A percentile compares a stretch with the other conserved stretches of the same genome.
Evolutionary conservation across 2,113 vertebrate genomes (phyloP).

Genomic region (Aegithalos caudatus): DNA sequence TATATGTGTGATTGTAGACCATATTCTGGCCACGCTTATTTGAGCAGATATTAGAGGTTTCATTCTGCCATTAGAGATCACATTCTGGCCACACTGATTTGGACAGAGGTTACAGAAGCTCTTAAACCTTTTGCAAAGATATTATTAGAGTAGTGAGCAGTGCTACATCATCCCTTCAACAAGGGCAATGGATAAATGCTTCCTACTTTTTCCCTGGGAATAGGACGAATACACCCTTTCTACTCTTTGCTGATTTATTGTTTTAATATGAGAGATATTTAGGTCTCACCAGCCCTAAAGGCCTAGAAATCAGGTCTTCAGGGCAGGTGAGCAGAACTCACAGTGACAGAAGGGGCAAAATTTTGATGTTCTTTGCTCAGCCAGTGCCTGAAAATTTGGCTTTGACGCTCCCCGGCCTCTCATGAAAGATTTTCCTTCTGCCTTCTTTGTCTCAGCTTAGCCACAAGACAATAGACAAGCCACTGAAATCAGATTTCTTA

Average conservation of each 20-base stretch:
- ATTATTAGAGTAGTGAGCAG: not conserved
- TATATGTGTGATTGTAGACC: not conserved
- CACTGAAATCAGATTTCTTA: not conserved
- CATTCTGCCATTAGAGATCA: not conserved
- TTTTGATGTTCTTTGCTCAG: not conserved
- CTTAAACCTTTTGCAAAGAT: not conserved
- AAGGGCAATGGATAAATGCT: not conserved
- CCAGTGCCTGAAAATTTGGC: not conserved
- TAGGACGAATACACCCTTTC: not conserved
- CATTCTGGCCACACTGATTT: not conserved
- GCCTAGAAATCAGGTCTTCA: not conserved
- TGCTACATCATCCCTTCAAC: not conserved
- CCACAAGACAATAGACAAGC: not conserved
- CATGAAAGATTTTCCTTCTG: not conserved
- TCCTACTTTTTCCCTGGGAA: not conserved
- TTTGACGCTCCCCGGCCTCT: not conserved
- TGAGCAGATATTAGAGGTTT: not conserved
- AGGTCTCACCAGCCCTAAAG: not conserved
- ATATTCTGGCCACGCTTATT: not conserved
- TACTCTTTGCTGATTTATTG: not conserved
- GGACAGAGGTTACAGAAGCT: not conserved
- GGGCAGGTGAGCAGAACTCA: not conserved
- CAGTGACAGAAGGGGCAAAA: not conserved
- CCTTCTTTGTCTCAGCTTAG: not conserved
- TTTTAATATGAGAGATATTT: not conserved